Percentiles rank a stretch among this genome's conserved stretches.
Evolutionary conservation across 92 coral and sea anemone species (phyloP).

Genomic region (Palythoa grandis): DNA sequence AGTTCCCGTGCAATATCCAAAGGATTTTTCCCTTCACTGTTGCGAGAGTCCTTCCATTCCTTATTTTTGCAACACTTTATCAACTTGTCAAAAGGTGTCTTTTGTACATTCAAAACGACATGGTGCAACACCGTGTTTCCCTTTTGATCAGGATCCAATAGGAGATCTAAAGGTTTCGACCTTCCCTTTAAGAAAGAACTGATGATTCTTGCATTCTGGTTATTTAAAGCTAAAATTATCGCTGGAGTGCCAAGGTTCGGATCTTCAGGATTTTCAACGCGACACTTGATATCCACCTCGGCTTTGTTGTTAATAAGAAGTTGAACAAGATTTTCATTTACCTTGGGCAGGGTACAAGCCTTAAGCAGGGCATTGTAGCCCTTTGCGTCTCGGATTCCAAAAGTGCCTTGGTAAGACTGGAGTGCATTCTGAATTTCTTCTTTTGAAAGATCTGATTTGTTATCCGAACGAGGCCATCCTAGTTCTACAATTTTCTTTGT

Average conservation of each 20-base stretch:
- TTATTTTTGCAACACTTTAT: slow-evolving; percentile 10
- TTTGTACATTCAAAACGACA: slow-evolving; percentile 22
- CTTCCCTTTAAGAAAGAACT: slow-evolving; percentile 29
- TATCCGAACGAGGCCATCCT: not conserved
- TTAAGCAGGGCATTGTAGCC: slow-evolving; percentile 55
- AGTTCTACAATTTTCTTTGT: slow-evolving; percentile 18
- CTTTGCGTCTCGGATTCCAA: slow-evolving; percentile 17
- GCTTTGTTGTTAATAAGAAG: slow-evolving; percentile 21
- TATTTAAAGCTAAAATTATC: slow-evolving; percentile 37
- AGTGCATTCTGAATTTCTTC: not conserved
- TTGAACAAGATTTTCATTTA: slow-evolving; percentile 32
- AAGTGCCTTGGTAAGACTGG: not conserved
- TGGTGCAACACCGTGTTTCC: slow-evolving; percentile 59
- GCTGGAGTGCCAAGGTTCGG: slow-evolving; percentile 24
- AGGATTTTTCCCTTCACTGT: slow-evolving; percentile 13
- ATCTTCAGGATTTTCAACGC: not conserved
- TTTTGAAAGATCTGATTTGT: not conserved
- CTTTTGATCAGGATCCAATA: slow-evolving; percentile 25
- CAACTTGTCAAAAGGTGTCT: slow-evolving; percentile 34
- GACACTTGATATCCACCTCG: slow-evolving; percentile 47
- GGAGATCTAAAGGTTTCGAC: not conserved
- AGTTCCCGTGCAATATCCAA: not conserved
- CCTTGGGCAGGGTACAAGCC: slow-evolving; percentile 57
- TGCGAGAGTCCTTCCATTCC: slow-evolving; percentile 45
- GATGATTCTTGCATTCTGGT: slow-evolving; percentile 21